Conservation (phyloP, 2,797 vertebrate species). For the Hapalemur alaotrensis region DNA sequence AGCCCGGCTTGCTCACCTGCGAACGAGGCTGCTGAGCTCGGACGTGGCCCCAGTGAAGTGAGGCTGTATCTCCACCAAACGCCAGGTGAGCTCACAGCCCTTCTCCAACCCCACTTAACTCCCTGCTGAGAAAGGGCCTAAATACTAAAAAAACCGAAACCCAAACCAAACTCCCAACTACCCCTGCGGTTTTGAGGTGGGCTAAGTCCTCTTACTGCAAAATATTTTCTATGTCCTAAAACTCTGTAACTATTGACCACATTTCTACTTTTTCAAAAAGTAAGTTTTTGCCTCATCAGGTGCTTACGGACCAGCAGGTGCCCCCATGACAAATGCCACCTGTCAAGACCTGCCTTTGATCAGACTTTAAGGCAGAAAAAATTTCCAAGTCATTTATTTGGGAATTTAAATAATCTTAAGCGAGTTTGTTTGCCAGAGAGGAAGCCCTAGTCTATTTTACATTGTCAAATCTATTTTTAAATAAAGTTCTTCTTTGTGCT, state of each 20-base stretch:
- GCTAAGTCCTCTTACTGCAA: neutral
- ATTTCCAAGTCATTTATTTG: conserved; percentile 79
- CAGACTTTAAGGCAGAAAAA: conserved; percentile 67
- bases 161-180: fast-evolving
- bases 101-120: neutral
- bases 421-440: conserved; percentile 80
- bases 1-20: neutral
- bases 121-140: neutral
- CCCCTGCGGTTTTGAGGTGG: neutral
- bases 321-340: conserved; percentile 78
- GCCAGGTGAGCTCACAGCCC: neutral
- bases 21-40: neutral
- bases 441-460: conserved; percentile 81
- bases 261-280: conserved; percentile 46
- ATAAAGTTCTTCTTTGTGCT: conserved; percentile 80
- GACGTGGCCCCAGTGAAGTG: fast-evolving
- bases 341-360: conserved; percentile 78
- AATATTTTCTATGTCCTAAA: conserved; percentile 2
- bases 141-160: neutral
- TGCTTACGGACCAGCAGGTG: conserved; percentile 70
- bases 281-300: conserved; percentile 50
- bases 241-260: neutral
- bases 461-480: conserved; percentile 82
- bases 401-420: conserved; percentile 80
- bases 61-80: too few species aligned